Evolutionary conservation across 2,113 vertebrate genomes (phyloP), one percentile per base, ranked within the genome.

Genomic region (Nanorana parkeri): DNA sequence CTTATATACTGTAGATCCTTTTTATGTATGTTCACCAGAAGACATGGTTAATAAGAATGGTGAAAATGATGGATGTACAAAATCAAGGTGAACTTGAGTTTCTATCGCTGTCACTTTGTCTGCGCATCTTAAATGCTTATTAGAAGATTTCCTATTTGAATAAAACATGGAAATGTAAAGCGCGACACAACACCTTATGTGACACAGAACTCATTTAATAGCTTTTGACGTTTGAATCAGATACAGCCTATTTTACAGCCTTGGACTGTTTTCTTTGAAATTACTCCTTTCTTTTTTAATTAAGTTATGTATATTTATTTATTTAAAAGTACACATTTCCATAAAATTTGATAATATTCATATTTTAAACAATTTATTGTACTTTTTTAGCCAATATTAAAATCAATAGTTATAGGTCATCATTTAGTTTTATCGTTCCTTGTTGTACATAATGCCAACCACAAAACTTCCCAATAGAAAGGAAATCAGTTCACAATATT

Each of bases 51-150:
- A 81, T 66, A 65, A 65, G 56, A 56, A 20, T 66, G 61, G 51
- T 65, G 47, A 56, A 65, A 81, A 65, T 73, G 60, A 74, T 81
- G 69, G 60, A 74, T 81, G 47, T 51, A 66, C 60, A 81, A 81
- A 23, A 81, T 81, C 80, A 81, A 81, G 69, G 80, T 81, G 80
- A 81, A 74, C 80, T 73, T 81, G 69, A 80, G 56, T 80, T 81
- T 65, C 69, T 66, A 60, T 81, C 60, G 41, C 5, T 66, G 61
- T 61, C 69, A 74, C 51, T 74, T 81, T 75, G 60, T 74, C 74
- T 77, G 58, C 65, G 75, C 60, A 77, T 77, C 69, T 81, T 81
- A 81, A 81, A 74, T 81, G 80, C 80, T 68, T 81, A 73, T 74
- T 74, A 74, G 60, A 74, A 55, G 26, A 29, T 74, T 74, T 81